These are phyloP conservation scores for Chaitophorus viminalis DNA, from an alignment of 2,888 invertebrate genomes.

Conservation along the genomic window DNA sequence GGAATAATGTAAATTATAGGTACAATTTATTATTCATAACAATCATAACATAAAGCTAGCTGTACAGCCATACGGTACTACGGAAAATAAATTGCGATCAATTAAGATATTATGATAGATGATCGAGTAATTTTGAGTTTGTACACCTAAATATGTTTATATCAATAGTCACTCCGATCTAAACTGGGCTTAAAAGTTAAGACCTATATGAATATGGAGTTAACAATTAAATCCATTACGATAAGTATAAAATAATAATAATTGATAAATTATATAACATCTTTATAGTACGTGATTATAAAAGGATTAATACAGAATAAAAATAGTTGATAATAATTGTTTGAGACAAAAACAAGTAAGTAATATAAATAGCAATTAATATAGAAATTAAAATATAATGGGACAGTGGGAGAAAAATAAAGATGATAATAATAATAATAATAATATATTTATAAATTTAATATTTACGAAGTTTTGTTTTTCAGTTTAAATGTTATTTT, in stretches of 20 bases:
- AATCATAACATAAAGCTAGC: neutral
- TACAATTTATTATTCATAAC: neutral
- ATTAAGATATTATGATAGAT: neutral
- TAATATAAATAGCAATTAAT: neutral
- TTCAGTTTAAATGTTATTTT: neutral
- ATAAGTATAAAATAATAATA: slow-evolving; percentile 23
- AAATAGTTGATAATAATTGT: neutral
- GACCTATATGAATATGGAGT: slow-evolving; percentile 7
- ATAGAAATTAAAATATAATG: neutral
- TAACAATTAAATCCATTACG: slow-evolving; percentile 3
- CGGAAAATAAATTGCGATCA: neutral
- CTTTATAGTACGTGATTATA: neutral
- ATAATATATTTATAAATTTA: neutral
- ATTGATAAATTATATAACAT: slow-evolving; percentile 14
- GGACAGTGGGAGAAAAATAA: neutral
- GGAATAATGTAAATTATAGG: neutral
- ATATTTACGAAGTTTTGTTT: slow-evolving; percentile 16
- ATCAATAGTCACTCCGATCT: no score
- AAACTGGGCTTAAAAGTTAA: neutral
- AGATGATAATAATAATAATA: neutral
- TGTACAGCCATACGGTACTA: slow-evolving; percentile 1
- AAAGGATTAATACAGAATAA: neutral
- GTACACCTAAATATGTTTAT: neutral
- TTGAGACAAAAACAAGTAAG: neutral
- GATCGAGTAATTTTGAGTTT: neutral